phyloP scores from a whole-genome alignment of 2,888 invertebrate species.

The Drosophila longiperda region DNA sequence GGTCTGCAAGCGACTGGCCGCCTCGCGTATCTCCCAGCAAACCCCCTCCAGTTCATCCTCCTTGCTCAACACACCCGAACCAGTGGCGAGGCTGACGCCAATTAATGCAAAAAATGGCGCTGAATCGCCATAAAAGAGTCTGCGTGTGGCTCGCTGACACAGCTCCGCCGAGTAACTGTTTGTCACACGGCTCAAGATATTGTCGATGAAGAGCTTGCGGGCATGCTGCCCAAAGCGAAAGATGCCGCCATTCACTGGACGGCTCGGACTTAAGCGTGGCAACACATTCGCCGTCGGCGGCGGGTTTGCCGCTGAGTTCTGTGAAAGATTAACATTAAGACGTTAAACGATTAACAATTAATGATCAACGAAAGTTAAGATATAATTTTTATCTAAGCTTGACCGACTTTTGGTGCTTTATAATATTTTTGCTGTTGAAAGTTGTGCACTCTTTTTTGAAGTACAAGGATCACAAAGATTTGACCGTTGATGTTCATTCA shows the following conservation, averaged over 20 bases:
- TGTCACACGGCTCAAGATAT: conserved; percentile 89
- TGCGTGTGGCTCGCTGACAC: conserved; percentile 87
- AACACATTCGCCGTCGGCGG: conserved; percentile 49
- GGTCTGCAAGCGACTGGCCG: conserved; percentile 82
- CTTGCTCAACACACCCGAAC: conserved; percentile 90
- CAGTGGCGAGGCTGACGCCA: conserved; percentile 90
- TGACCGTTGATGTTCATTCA: background rate
- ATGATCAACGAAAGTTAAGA: background rate
- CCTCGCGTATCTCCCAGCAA: conserved; percentile 90
- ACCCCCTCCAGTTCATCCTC: conserved; percentile 92
- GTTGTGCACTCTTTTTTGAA: background rate
- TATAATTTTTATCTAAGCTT: background rate
- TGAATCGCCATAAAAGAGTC: conserved; percentile 89
- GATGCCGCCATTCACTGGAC: conserved; percentile 78
- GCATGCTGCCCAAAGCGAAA: conserved; percentile 88
- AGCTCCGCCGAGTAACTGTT: conserved; percentile 88
- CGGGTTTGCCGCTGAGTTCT: conserved; percentile 50
- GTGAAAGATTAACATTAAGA: background rate
- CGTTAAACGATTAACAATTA: background rate
- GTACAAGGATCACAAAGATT: background rate
- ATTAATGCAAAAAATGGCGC: conserved; percentile 91
- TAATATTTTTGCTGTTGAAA: no score
- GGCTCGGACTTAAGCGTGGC: conserved; percentile 21
- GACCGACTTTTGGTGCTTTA: background rate
- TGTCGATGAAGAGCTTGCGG: conserved; percentile 89